Evolutionary conservation across 2,888 invertebrate genomes (phyloP), one percentile per base, ranked within the genome.

Genomic region (Thyatira batis): DNA sequence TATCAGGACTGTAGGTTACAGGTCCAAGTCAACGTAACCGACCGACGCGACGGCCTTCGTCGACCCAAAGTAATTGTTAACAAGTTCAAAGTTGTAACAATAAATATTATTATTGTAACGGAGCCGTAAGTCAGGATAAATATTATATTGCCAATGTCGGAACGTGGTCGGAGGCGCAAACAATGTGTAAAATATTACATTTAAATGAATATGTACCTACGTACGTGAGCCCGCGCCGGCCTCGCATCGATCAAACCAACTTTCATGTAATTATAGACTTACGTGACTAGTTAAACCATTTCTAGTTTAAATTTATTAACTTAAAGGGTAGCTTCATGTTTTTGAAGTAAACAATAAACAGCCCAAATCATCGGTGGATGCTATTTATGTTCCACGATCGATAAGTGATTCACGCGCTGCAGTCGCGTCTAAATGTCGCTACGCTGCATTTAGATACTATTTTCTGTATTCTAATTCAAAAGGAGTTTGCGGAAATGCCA

Each of bases 111-210:
- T 63, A 54, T 55, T 54, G 43, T 45, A 39, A 17, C 39, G 17
- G 13, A 8, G 17, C 33, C 2, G 28, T 30, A 3, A 33, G 50
- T 51, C 52, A 53, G 50, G 46, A 53, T 58, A 63, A 67, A 62
- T 61, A 65, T 63, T 65, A 56, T 61, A 61, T 57, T 61, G 52
- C 50, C 55, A 58, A 57, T 49, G 57, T 50, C 58, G 55, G 61
- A 51, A 53, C 61, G 65, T 63, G 66, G 54, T 49, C 55, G 52
- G 54, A 59, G 57, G 44, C 48, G 51, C 48, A 67, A 71, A 58
- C 63, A 63, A 45, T 51, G 43, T 20, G 45, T 20, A 11, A 39
- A 49, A 27, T 49, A 49, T 23, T 23, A 39, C 17, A 33, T 43
- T 45, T 51, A 44, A 45, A 45, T 51, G 28, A 48, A 17, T 46